Evolutionary conservation across 2,888 invertebrate genomes (phyloP).

Genomic region (Drosophila ochracea): DNA sequence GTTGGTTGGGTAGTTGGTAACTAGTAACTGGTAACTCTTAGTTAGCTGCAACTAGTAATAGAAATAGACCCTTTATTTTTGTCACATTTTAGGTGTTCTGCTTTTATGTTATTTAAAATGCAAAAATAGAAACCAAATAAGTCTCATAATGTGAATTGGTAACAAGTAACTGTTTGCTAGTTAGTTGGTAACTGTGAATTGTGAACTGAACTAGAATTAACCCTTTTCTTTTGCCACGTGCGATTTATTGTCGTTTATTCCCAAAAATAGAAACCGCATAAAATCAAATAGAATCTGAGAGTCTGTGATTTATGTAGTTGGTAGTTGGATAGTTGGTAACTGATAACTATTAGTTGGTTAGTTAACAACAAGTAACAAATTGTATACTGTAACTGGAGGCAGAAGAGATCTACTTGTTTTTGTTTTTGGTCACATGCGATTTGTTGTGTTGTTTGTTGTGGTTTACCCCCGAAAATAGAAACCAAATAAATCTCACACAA

Average conservation of each 20-base stretch:
- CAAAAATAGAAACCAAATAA: not conserved
- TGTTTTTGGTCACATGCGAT: slow-evolving; percentile 15
- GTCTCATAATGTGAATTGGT: not conserved
- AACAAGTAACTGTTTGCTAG: not conserved
- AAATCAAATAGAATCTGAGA: not conserved
- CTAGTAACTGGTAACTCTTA: no score
- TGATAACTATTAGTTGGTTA: not conserved
- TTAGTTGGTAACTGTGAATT: not conserved
- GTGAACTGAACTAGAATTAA: not conserved
- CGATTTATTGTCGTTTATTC: not conserved
- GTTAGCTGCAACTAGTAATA: not conserved
- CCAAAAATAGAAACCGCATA: not conserved
- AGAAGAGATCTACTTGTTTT: not conserved
- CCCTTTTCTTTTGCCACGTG: not conserved
- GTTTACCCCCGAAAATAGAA: slow-evolving; percentile 39
- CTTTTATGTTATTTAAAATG: not conserved
- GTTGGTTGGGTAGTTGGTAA: no score
- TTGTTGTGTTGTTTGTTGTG: slow-evolving; percentile 24
- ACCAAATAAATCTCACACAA: slow-evolving; percentile 39
- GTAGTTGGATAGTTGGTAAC: not conserved
- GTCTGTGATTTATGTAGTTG: not conserved
- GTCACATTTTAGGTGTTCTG: no score
- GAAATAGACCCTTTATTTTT: rapidly evolving
- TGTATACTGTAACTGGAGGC: not conserved
- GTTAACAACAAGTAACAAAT: not conserved